Conservation (phyloP, 2,113 vertebrate species). For the Anhinga anhinga region DNA sequence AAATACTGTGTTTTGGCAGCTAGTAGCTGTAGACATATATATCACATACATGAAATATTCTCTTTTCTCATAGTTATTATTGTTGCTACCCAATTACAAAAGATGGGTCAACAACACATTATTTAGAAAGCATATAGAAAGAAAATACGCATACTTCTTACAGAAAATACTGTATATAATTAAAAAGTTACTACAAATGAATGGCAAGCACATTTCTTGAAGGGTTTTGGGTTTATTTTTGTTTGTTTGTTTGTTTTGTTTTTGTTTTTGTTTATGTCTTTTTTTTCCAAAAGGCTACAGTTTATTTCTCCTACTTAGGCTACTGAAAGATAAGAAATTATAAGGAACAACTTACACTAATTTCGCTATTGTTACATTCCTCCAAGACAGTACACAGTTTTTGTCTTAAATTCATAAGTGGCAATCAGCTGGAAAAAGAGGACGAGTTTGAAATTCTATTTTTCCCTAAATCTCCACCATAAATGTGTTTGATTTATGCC, state of each 20-base stretch:
- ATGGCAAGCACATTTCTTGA: neutral
- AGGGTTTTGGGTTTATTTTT: no score
- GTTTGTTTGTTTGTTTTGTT: no score
- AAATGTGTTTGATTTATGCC: neutral
- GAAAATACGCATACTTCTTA: neutral
- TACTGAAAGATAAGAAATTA: neutral
- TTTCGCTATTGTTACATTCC: neutral
- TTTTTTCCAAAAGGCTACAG: neutral
- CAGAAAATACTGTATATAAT: neutral
- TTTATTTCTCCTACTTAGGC: neutral
- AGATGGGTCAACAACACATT: neutral
- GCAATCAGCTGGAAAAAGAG: neutral
- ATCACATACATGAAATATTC: neutral
- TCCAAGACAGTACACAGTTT: neutral
- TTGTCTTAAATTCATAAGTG: accelerated
- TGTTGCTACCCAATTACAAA: neutral
- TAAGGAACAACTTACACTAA: neutral
- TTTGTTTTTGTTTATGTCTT: no score
- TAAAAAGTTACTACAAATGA: neutral
- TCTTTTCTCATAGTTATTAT: neutral
- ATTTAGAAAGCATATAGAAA: neutral
- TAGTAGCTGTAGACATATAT: neutral
- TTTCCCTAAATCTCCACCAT: neutral
- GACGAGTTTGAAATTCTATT: neutral
- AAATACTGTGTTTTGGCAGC: neutral